Evolutionary conservation across 2,113 vertebrate genomes (phyloP), one percentile per base, ranked within the genome.

Genomic region (Neotragus pygmaeus): DNA sequence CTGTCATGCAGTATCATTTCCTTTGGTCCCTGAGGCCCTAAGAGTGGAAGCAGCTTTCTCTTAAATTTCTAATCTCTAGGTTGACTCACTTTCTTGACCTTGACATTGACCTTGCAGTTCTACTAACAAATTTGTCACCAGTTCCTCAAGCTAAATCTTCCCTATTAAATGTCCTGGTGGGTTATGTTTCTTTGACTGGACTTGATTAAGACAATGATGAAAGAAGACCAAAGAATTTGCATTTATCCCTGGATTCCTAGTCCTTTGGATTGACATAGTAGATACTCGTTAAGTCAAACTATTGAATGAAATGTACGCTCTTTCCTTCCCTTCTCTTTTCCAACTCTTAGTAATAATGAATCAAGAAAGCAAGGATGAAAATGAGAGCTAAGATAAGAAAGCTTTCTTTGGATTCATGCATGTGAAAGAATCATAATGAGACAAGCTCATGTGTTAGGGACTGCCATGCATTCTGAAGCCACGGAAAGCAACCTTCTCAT

Each of bases 381-480:
- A 14, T 25, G 6, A 64, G 6, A 78, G 28, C 2, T 60, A 33
- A 93, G 49, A 36, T 33, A 77, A 64, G 73, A 53, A 66, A 13
- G 5, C 45, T 15, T 92, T 70, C 53, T 85, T 25, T 60, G 16
- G 5, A 82, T 82, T 21, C 81, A 27, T 28, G 25, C n/a, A 89
- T 86, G n/a, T 70, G 77, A 88, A 92, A 91, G 47, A 53, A 43
- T 89, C 33, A 45, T 73, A 73, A 62, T 12, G 13, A 47, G 62
- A 73, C 19, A 86, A 47, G 25, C 45, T 95, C 87, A 36, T 0
- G 0, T 23, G 28, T 64, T 60, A 57, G 55, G 60, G 55, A 28
- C 91, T 97, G 92, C 91, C 94, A 96, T 43, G 62, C 95, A 21
- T 47, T 12, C 1, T 21, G 91, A 96, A 96, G 87, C 96, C 96